Evolutionary conservation across 2,113 vertebrate genomes (phyloP), one percentile per base, ranked within the genome.

Genomic region (Ursus arctos): DNA sequence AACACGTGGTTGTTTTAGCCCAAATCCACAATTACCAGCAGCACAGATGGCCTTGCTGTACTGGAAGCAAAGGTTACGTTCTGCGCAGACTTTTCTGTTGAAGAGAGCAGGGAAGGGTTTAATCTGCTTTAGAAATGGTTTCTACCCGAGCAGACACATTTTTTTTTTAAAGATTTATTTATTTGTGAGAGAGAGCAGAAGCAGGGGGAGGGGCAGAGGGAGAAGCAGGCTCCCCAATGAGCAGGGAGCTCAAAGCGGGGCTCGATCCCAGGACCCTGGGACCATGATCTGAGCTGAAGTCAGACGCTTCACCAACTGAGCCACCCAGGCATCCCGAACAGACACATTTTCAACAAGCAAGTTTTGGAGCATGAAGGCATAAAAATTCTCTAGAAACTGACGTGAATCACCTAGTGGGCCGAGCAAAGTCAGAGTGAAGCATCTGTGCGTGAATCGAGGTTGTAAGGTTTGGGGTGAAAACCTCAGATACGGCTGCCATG

Each of bases 51-150:
- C 63, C 72, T 86, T 53, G 65, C 10, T 16, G 0, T 43, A 31
- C n/a, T 67, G 49, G 36, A 74, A 53, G 28, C 28, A 33, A 59
- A 80, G 86, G 40, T 93, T 47, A 85, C 3, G 0, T 53, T 31
- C 33, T 11, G 13, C 24, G 47, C 19, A 40, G 31, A 18, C 24
- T 87, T 76, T 80, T 63, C 43, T 81, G 63, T 63, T 31, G 88
- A 57, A 59, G 51, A 81, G 47, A 88, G 13, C 51, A 95, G 72
- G 59, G 55, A 8, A 61, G 57, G 16, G 28, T 28, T 69, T 36
- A 49, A n/a, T 36, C 84, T 77, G 21, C 57, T 88, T 95, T 47
- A 77, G 90, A 94, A 84, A 90, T 74, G 12, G 87, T 82, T 93
- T 61, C 57, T 80, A 49, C 43, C 31, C 53, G 22, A 65, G 33